Evolutionary conservation across 2,888 invertebrate species (phyloP).

Genomic region (Chydorus sphaericus): DNA sequence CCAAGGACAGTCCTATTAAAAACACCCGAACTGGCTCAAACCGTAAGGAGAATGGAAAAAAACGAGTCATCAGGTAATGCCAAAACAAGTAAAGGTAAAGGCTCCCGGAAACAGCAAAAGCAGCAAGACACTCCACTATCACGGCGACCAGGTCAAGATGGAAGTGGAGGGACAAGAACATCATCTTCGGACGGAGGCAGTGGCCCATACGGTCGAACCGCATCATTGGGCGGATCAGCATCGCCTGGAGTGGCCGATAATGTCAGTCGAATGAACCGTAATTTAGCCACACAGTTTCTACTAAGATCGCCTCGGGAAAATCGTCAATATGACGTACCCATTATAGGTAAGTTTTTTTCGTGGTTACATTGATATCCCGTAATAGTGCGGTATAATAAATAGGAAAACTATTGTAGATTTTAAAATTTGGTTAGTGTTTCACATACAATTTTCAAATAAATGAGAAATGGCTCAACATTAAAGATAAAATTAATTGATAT

Average conservation of each 20-base stretch:
- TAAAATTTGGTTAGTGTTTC: too few relatives aligned
- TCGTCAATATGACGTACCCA: conserved; percentile 69
- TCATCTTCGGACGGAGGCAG: not conserved
- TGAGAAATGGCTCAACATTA: too few relatives aligned
- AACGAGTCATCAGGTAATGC: not conserved
- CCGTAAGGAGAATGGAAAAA: not conserved
- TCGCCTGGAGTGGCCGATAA: conserved; percentile 10
- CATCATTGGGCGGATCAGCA: too few relatives aligned
- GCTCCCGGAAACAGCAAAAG: not conserved
- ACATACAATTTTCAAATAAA: too few relatives aligned
- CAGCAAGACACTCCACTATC: not conserved
- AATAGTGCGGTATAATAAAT: too few relatives aligned
- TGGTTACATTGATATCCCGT: too few relatives aligned
- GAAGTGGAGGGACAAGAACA: not conserved
- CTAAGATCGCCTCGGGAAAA: conserved; percentile 57
- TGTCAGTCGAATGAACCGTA: conserved; percentile 21
- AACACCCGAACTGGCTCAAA: not conserved
- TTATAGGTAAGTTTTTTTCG: conserved; percentile 75
- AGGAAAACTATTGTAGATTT: too few relatives aligned
- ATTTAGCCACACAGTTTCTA: conserved; percentile 60
- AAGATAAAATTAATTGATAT: too few relatives aligned
- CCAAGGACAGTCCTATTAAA: not conserved
- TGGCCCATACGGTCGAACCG: too few relatives aligned
- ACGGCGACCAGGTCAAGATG: too few relatives aligned
- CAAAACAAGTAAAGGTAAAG: not conserved